Base-by-base conservation (phyloP, 2,113 vertebrate species). In the Varanus komodoensis region DNA sequence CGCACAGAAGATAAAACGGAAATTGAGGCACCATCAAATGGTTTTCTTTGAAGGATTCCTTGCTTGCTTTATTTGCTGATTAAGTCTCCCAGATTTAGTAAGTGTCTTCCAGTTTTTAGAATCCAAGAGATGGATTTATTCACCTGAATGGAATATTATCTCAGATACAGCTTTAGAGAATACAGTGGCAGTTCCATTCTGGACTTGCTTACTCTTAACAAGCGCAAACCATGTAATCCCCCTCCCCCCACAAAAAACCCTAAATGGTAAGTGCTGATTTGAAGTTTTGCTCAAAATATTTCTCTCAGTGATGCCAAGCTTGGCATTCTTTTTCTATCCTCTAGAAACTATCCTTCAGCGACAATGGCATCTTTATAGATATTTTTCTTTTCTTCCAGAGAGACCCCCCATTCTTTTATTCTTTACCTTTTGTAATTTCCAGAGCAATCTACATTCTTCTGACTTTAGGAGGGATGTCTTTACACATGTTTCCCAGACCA, bases 401-500 rank as follows among this genome's bases (percentile, higher is more conserved):
- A 82, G 89, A n/a, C 68, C 27, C 19, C 85, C 38, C 87, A 48
- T 67, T 84, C 92, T 78, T 38, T 89, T 86, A 89, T 68, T 78
- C 54, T 87, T 64, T 64, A 48, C 15, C 17, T 61, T 68, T 88
- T 88, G 57, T 74, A 32, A 73, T 87, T 92, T 93, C 57, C 54
- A 86, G 78, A 78, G 81, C 93, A 23, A 29, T 92, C 23, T 69
- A 34, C 25, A 90, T 87, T 84, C 91, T 87, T 88, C 82, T 78
- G 48, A 32, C 54, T 93, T 95, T 86, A 82, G n/a, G 29, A 92
- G 38, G 23, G 86, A 91, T 88, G 71, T 82, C 93, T 74, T 75
- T 80, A 88, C 68, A 67, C n/a, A 77, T 29, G 81, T n/a, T 91
- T 81, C 93, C 95, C 88, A 91, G 80, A 12, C 84, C 93, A 93